Evolutionary conservation across 2,797 vertebrate species (phyloP).

Genomic region (Myiotriccus ornatus): DNA sequence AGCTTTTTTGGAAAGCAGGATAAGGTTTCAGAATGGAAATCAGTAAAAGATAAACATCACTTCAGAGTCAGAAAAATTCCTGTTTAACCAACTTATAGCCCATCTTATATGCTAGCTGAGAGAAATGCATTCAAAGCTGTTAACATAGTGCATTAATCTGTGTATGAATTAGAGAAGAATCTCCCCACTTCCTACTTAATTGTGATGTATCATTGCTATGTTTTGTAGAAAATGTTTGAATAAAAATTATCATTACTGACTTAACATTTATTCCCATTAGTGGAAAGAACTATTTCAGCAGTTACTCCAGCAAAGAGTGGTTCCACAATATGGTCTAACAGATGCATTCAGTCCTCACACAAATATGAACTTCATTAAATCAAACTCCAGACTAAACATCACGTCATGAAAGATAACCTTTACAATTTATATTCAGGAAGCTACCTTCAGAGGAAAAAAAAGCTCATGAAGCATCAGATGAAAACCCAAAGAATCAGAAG

Average conservation of each 20-base stretch:
- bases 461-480: not conserved
- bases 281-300: not conserved
- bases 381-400: not conserved
- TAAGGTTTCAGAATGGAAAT: not conserved
- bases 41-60: not conserved
- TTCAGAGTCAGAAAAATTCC: not conserved
- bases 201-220: not conserved
- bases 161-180: not conserved
- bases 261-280: not conserved
- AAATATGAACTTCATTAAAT: not conserved
- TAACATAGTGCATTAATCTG: not conserved
- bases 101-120: not conserved
- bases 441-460: not conserved
- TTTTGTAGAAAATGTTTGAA: not conserved
- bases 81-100: not conserved
- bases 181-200: not conserved
- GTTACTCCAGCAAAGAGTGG: not conserved
- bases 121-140: not conserved
- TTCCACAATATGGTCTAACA: not conserved
- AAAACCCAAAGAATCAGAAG: not conserved
- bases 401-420: not conserved
- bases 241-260: not conserved
- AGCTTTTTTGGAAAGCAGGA: not conserved
- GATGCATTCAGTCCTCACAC: not conserved
- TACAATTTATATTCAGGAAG: not conserved